These are phyloP conservation scores for Callocephalon fimbriatum DNA, from an alignment of 2,113 vertebrate species.

Conservation along the genomic window DNA sequence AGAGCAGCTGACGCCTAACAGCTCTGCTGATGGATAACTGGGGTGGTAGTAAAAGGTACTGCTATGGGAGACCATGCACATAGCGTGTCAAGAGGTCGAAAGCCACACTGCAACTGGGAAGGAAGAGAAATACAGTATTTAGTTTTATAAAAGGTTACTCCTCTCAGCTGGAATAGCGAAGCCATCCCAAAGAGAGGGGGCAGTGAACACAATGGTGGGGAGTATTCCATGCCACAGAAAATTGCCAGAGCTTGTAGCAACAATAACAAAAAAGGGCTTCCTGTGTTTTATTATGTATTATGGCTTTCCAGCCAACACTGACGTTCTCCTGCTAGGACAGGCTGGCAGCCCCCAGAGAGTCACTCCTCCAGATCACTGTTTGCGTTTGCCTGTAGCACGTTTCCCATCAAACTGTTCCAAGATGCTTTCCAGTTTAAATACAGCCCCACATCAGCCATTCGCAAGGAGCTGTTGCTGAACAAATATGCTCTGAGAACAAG, in stretches of 20 bases:
- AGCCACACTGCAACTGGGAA: not conserved
- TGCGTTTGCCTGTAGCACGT: not conserved
- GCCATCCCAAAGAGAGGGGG: not conserved
- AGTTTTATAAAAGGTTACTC: not conserved
- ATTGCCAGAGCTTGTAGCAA: not conserved
- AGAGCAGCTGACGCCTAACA: not conserved
- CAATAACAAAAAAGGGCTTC: not conserved
- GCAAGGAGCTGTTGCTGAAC: not conserved
- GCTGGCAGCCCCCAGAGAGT: not conserved
- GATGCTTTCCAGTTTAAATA: conserved; percentile 11
- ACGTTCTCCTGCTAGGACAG: not conserved
- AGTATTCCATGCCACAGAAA: not conserved
- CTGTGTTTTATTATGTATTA: not conserved
- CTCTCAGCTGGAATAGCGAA: not conserved
- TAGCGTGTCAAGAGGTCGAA: not conserved
- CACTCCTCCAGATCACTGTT: not conserved
- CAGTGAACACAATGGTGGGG: not conserved
- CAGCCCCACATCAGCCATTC: not conserved
- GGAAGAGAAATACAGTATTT: not conserved
- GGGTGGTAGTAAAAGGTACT: not conserved
- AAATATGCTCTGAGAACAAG: not conserved
- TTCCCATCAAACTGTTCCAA: not conserved
- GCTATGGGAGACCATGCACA: rapidly evolving
- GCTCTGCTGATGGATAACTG: rapidly evolving
- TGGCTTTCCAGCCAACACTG: not conserved